Conservation (phyloP, 2,888 invertebrate genomes). For the Crepidodera aurea region DNA sequence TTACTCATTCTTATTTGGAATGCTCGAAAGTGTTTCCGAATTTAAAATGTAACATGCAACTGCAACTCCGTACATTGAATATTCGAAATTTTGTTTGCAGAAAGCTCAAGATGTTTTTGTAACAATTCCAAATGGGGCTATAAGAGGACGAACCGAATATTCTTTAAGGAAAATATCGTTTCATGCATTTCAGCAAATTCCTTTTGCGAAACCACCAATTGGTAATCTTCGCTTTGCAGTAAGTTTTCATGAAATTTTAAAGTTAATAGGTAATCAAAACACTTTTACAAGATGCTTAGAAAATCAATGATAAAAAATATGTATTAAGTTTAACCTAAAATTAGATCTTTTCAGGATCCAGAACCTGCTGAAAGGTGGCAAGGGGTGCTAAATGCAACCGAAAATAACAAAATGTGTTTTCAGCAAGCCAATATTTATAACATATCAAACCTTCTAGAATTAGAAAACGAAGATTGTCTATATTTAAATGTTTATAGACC, state of each 20-base stretch:
- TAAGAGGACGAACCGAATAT: constrained; percentile 22
- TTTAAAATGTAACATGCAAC: too few species aligned
- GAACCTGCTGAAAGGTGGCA: constrained; percentile 29
- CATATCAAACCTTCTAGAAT: neutral
- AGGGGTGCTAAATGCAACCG: constrained; percentile 24
- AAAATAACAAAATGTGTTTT: constrained; percentile 24
- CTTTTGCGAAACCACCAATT: constrained; percentile 28
- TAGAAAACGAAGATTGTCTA: constrained; percentile 43
- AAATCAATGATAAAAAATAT: too few species aligned
- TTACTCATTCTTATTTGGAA: too few species aligned
- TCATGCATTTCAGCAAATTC: constrained; percentile 29
- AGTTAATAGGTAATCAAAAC: too few species aligned
- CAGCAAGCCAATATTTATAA: constrained; percentile 17
- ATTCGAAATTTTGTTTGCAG: too few species aligned
- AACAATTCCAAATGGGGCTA: constrained; percentile 23
- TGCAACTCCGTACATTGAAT: too few species aligned
- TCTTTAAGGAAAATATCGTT: constrained; percentile 23
- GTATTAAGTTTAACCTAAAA: too few species aligned
- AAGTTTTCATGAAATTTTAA: too few species aligned
- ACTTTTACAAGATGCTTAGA: too few species aligned
- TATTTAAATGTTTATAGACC: constrained; percentile 44
- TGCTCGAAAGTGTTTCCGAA: too few species aligned
- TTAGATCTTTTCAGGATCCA: constrained; percentile 19
- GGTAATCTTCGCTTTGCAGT: constrained; percentile 26
- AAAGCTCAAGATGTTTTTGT: neutral